These are phyloP conservation scores for Rhodinocichla rosea DNA, from an alignment of 2,113 vertebrate species.

Conservation along the genomic window DNA sequence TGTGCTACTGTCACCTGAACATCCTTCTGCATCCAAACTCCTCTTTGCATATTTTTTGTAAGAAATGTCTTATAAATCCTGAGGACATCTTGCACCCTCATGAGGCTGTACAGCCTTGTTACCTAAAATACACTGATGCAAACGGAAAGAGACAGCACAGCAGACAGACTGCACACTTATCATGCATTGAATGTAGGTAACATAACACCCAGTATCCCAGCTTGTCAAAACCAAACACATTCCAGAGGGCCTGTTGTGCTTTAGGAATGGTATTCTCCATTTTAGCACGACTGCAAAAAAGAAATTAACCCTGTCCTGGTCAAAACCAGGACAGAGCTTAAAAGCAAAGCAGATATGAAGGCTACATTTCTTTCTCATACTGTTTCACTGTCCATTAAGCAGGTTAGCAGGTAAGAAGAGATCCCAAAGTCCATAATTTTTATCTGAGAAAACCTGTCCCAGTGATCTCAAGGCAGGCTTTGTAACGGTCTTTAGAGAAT, in stretches of 20 bases:
- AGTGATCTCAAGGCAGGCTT: neutral
- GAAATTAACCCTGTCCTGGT: neutral
- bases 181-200: neutral
- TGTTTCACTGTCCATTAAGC: neutral
- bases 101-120: neutral
- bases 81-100: neutral
- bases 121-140: neutral
- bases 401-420: neutral
- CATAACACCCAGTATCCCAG: neutral
- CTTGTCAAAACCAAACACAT: neutral
- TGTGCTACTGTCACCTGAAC: neutral
- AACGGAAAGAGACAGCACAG: neutral
- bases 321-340: neutral
- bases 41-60: neutral
- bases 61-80: neutral
- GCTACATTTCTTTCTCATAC: neutral
- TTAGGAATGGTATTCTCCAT: neutral
- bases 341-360: neutral
- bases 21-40: neutral
- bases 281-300: neutral
- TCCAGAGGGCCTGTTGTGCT: neutral
- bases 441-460: neutral
- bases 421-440: rapidly evolving
- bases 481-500: neutral
- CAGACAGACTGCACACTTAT: neutral